Percentiles rank a stretch among this genome's conserved stretches.
Evolutionary conservation across 2,797 vertebrate species (phyloP).

Genomic region (Chanos chanos): DNA sequence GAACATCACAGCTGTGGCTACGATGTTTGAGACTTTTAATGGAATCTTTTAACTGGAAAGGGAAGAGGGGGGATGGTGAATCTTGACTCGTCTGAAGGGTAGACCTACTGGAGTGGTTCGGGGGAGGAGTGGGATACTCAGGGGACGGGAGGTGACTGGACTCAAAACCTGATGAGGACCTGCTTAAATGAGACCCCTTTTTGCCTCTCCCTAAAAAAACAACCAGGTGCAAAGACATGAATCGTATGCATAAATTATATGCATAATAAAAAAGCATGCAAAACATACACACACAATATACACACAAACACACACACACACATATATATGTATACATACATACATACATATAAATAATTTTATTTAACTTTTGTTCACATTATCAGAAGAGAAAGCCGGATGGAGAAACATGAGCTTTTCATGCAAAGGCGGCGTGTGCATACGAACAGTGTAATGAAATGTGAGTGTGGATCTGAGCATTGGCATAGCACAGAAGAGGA

Average conservation of each 20-base stretch:
- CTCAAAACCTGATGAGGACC: slow-evolving; percentile 73
- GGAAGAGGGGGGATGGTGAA: slow-evolving; percentile 25
- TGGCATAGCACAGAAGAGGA: too few relatives aligned
- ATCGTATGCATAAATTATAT: too few relatives aligned
- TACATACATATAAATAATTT: background rate
- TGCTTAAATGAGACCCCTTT: slow-evolving; percentile 71
- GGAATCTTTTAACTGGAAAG: slow-evolving; percentile 13
- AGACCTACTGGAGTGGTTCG: slow-evolving; percentile 55
- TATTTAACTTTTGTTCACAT: background rate
- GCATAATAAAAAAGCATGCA: slow-evolving; percentile 9
- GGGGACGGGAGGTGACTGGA: slow-evolving; percentile 72
- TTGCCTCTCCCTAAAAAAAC: slow-evolving; percentile 80
- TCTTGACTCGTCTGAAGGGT: slow-evolving; percentile 48
- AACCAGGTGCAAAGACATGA: slow-evolving; percentile 54
- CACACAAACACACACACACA: background rate
- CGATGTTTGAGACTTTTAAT: slow-evolving; percentile 51
- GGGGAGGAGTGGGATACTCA: slow-evolving; percentile 62
- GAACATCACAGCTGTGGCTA: slow-evolving; percentile 76
- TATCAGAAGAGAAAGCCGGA: background rate
- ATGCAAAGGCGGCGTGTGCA: too few relatives aligned
- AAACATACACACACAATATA: background rate
- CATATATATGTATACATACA: background rate
- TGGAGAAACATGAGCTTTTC: background rate
- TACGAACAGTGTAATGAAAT: too few relatives aligned
- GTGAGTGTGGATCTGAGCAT: too few relatives aligned